Percentiles rank a stretch among this genome's conserved stretches.
These are phyloP conservation scores for Timema podura DNA, from an alignment of 2,888 invertebrate genomes.

Conservation along the genomic window DNA sequence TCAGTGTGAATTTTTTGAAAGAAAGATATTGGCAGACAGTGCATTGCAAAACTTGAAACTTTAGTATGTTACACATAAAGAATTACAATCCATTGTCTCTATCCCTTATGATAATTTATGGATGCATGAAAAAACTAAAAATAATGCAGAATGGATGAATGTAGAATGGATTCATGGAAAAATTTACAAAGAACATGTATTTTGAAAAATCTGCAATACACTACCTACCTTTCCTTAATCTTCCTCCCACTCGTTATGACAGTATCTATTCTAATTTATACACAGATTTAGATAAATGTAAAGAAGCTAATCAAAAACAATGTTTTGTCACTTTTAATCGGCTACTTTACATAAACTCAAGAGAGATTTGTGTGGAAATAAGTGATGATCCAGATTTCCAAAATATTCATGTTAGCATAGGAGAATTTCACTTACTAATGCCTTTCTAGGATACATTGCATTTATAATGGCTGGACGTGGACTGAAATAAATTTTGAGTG, in stretches of 20 bases:
- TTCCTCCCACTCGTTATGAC: conserved; percentile 4
- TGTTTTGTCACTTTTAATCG: not conserved
- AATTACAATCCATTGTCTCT: not conserved
- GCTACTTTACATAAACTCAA: not conserved
- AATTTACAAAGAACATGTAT: not conserved
- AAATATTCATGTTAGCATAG: not conserved
- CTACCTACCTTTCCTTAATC: not conserved
- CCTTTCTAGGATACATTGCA: not conserved
- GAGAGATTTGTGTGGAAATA: not conserved
- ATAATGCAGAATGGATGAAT: not conserved
- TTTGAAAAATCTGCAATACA: not conserved
- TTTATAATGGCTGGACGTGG: not conserved
- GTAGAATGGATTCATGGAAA: conserved; percentile 9
- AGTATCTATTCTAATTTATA: not conserved
- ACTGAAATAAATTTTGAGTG: not conserved
- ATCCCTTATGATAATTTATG: not conserved
- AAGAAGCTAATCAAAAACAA: not conserved
- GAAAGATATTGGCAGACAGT: too few relatives aligned
- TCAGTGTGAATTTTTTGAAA: not conserved
- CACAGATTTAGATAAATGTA: not conserved
- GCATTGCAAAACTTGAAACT: not conserved
- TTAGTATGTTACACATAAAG: not conserved
- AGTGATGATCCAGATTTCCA: not conserved
- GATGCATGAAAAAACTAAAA: not conserved
- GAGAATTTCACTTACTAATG: not conserved